Evolutionary conservation across 2,888 invertebrate species (phyloP).

Genomic region (Actias luna): DNA sequence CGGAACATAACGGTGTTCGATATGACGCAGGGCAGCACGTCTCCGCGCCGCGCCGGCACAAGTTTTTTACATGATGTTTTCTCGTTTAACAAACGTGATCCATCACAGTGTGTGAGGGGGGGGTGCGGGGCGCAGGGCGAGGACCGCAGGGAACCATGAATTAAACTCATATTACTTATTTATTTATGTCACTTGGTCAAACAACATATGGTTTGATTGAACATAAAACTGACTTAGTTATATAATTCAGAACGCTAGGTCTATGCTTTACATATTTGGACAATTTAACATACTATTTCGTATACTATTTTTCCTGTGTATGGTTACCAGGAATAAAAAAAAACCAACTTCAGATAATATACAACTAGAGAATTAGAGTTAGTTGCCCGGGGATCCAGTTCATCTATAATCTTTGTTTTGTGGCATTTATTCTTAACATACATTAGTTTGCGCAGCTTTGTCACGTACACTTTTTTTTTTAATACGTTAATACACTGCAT

Average conservation of each 20-base stretch:
- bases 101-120: background rate
- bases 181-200: background rate
- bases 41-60: background rate
- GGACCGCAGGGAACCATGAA: background rate
- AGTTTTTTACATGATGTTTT: background rate
- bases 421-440: too few relatives aligned
- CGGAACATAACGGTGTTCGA: background rate
- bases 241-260: background rate
- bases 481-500: too few relatives aligned
- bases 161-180: conserved; percentile 5
- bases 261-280: background rate
- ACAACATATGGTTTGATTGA: background rate
- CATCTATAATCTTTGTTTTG: too few relatives aligned
- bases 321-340: background rate
- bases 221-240: background rate
- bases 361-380: too few relatives aligned
- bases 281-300: background rate
- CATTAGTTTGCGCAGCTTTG: too few relatives aligned
- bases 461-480: too few relatives aligned
- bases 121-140: background rate
- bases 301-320: background rate
- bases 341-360: too few relatives aligned
- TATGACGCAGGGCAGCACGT: background rate
- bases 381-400: too few relatives aligned
- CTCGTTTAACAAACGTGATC: background rate